Base-by-base conservation (phyloP, 2,888 invertebrate genomes). In the Choristoneura rosaceana region DNA sequence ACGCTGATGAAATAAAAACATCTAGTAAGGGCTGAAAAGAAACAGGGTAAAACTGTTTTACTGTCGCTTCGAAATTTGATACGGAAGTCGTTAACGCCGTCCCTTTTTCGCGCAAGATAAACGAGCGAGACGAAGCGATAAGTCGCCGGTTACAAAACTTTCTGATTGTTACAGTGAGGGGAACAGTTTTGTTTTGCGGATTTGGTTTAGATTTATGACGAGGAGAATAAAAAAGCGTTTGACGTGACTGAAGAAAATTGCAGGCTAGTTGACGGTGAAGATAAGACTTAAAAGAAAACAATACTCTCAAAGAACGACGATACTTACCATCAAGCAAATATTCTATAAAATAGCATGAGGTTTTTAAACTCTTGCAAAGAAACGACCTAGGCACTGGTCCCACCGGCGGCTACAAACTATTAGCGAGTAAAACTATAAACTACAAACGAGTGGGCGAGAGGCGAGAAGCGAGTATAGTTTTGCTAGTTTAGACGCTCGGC, bases 61-160 rank as follows among this genome's bases (percentile, higher is more conserved):
- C 65, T 64, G 64, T 65, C 47, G 60, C 70, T n/a, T 60, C 45
- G 50, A 59, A 65, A 70, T 70, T 52, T 50, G 70, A 60, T 65
- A 52, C 70, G 70, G 65, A 70, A 65, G 70, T 70, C 65, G 65
- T 65, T 60, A 52, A 33, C 38, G 41, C 59, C 41, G 15, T 70
- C 65, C 43, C 43, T 38, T 65, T 70, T 60, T 33, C 15, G 41
- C 70, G 41, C 50, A 8, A 14, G 45, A 50, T 41, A 41, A 43
- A 41, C 50, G 50, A 70, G 58, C 50, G 59, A 60, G 60, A 70
- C 25, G 60, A n/a, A 33, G 47, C 59, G 65, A 65, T 17, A 58
- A 15, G 63, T 63, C 55, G 64, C 5, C 47, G 45, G 15, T 14
- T 43, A 50, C 15, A 60, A 25, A 61, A 65, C 38, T 65, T 70